Base-by-base conservation (phyloP, 2,888 invertebrate species). In the Drosophila subsilvestris region DNA sequence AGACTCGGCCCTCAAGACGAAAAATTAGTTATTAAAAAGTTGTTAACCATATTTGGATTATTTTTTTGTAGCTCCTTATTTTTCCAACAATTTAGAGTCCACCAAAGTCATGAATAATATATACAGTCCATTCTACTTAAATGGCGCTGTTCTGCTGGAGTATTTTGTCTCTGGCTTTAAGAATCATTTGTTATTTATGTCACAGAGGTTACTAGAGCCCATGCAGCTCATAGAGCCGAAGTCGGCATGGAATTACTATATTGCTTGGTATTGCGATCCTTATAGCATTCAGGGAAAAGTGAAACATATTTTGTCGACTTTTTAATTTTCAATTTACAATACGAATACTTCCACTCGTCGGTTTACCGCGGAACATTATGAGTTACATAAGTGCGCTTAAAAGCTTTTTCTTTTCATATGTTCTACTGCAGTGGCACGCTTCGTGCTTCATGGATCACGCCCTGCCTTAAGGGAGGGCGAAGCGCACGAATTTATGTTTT, bases 331-430 rank as follows among this genome's bases (percentile, higher is more conserved):
- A 79, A 88, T 84, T 77, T 84, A 65, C 78, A 67, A 71, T 54
- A 55, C 53, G 29, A 58, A 63, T 50, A 17, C 44, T 72, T 75
- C 54, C 57, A 54, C 55, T 56, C 29, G 54, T 27, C 49, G 62
- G 47, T 51, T 57, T 12, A 32, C 43, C 49, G 8, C 50, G 60
- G 56, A 68, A 84, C 72, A 86, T 86, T 80, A 82, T 85, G 78
- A 88, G 82, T 84, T 86, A n/a, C n/a, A n/a, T n/a, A 88, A 88
- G 89, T 86, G 89, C 85, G 85, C 85, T 88, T 86, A 88, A 86
- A 86, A 86, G 89, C 89, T 88, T 86, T 86, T 57, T 65, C 72
- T 62, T 78, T 79, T 82, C 75, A 75, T 59, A 65, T 62, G 68
- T 62, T 59, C 61, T 45, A 62, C 50, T 73, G 72, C 65, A 74